Base-by-base conservation (phyloP, 2,888 invertebrate species). In the Corythucha ciliata region DNA sequence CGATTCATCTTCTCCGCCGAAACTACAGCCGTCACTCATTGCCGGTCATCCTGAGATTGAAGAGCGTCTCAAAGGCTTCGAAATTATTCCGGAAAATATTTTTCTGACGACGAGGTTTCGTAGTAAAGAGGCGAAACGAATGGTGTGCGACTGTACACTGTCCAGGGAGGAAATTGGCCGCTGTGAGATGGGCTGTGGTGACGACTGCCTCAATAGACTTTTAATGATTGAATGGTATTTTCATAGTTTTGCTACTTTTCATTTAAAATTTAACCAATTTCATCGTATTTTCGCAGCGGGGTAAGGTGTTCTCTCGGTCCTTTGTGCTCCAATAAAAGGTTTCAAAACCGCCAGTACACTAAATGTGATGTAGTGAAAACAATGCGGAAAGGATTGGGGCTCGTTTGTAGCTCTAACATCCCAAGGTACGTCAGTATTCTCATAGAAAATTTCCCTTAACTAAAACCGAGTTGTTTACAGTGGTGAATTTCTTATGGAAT, bases 211-310 rank as follows among this genome's bases (percentile, higher is more conserved):
- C 27, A 97, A 97, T 73, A 80, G 94, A 65, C 76, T 96, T 66
- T 79, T 97, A n/a, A 89, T 94, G 85, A 94, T 97, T 66, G 97
- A 97, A 77, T 97, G 92, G 90, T 89, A 73, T 71, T 69, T 62
- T 54, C 51, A 53, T 49, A 36, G 21, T 45, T 25, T 39, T 40
- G 10, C n/a, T n/a, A n/a, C n/a, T n/a, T n/a, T n/a, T n/a, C n/a
- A n/a, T n/a, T n/a, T n/a, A n/a, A n/a, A n/a, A n/a, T n/a, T n/a
- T n/a, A 20, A 32, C 25, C 24, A 20, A 21, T 33, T 46, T 25
- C 12, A 29, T 46, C n/a, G 47, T 61, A 59, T 56, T 58, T 61
- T 77, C 76, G 36, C 72, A 90, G 96, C 74, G 92, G 94, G 12
- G 77, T 82, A 4, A 75, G 89, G 63, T 98, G 97, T 71, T 81